Evolutionary conservation across 2,888 invertebrate genomes (phyloP).

Genomic region (Leptinotarsa peninsularis): DNA sequence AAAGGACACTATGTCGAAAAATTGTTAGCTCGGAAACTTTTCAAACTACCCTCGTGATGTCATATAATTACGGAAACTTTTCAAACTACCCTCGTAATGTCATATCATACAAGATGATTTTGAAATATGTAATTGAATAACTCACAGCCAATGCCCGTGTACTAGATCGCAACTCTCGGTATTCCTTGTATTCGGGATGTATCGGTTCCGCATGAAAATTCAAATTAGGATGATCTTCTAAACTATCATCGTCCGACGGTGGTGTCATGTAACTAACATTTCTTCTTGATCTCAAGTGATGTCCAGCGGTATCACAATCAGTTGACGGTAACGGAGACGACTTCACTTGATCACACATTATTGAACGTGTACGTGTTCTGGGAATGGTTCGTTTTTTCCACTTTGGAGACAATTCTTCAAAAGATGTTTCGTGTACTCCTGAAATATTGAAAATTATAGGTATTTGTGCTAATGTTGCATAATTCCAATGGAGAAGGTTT

Average conservation of each 20-base stretch:
- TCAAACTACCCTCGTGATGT: no score
- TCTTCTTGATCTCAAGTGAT: constrained; percentile 63
- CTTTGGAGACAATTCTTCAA: constrained; percentile 50
- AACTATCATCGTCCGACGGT: constrained; percentile 62
- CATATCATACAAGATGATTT: no score
- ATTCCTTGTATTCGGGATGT: constrained; percentile 51
- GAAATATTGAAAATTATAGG: constrained; percentile 18
- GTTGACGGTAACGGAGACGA: constrained; percentile 53
- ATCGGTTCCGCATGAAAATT: constrained; percentile 41
- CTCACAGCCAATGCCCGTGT: constrained; percentile 58
- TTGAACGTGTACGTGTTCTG: constrained; percentile 48
- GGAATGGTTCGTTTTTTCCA: constrained; percentile 50
- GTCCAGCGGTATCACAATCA: constrained; percentile 57
- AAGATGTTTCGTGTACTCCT: constrained; percentile 49
- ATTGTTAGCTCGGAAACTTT: no score
- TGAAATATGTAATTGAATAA: constrained; percentile 16
- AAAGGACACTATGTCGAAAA: no score
- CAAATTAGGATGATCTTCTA: constrained; percentile 57
- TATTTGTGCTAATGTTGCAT: no score
- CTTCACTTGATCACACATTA: constrained; percentile 44
- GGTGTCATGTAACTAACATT: constrained; percentile 63
- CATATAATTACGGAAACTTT: no score
- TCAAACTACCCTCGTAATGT: no score
- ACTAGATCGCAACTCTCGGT: constrained; percentile 60
- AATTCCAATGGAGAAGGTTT: no score